These are phyloP conservation scores for Lutjanus erythropterus DNA, from an alignment of 2,113 vertebrate species.

Conservation along the genomic window DNA sequence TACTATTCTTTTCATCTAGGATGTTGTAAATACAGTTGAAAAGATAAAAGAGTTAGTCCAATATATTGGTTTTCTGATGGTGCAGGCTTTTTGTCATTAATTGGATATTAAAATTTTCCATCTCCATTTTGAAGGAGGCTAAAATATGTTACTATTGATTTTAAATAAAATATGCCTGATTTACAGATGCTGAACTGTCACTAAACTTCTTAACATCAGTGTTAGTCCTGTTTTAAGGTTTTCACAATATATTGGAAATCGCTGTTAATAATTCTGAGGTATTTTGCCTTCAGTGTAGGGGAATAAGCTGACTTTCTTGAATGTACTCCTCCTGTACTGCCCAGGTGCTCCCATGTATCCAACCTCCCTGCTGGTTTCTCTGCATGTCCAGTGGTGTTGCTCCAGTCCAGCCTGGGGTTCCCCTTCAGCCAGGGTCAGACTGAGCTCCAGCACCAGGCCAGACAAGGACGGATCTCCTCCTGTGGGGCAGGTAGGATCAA, in stretches of 20 bases:
- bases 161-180: too few relatives aligned
- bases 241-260: too few relatives aligned
- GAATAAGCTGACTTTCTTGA: background rate
- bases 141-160: too few relatives aligned
- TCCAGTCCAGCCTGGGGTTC: constrained; percentile 90
- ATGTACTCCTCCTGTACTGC: background rate
- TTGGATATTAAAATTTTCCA: too few relatives aligned
- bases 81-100: too few relatives aligned
- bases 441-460: constrained; percentile 60
- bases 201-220: too few relatives aligned
- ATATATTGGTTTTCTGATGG: too few relatives aligned
- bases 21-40: too few relatives aligned
- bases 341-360: constrained; percentile 86
- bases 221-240: background rate
- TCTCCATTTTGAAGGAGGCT: too few relatives aligned
- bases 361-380: constrained; percentile 88
- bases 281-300: background rate
- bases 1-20: background rate
- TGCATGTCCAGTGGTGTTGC: constrained; percentile 78
- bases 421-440: constrained; percentile 87
- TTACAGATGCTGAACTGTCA: too few relatives aligned
- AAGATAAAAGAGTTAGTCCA: too few relatives aligned
- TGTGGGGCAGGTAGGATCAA: constrained; percentile 89
- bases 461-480: constrained; percentile 86
- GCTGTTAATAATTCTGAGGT: too few relatives aligned